Conservation (phyloP, 2,113 vertebrate species). For the Actenoides hombroni region DNA sequence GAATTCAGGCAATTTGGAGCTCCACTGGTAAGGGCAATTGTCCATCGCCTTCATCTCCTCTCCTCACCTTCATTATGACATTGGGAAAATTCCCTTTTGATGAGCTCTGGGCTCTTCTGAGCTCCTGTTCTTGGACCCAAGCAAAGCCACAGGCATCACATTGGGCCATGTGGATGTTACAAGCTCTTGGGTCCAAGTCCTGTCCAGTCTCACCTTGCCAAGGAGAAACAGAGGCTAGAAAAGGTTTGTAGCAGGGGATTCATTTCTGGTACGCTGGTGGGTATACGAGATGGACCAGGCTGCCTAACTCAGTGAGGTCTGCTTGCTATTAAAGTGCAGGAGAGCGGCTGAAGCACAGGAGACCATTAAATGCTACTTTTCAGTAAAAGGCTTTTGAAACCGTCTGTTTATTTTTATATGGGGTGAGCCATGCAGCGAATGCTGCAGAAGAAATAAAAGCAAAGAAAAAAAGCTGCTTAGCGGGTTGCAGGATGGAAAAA, state of each 20-base stretch:
- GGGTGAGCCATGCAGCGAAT: not conserved
- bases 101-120: not conserved
- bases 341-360: not conserved
- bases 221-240: not conserved
- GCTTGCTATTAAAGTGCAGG: not conserved
- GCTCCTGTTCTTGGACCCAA: not conserved
- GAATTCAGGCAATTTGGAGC: fast-evolving
- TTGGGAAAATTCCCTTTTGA: not conserved
- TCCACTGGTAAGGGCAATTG: fast-evolving
- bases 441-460: not conserved
- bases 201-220: not conserved
- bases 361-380: not conserved
- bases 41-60: not conserved
- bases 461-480: not conserved
- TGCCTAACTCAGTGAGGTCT: not conserved
- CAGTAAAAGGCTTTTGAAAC: not conserved
- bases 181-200: not conserved
- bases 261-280: not conserved
- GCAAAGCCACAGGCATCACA: fast-evolving
- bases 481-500: not conserved
- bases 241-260: not conserved
- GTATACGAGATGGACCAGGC: not conserved
- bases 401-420: not conserved
- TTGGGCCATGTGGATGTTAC: fast-evolving
- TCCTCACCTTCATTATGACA: not conserved